Conservation (phyloP, 2,113 vertebrate species). For the Polyodon spathula region DNA sequence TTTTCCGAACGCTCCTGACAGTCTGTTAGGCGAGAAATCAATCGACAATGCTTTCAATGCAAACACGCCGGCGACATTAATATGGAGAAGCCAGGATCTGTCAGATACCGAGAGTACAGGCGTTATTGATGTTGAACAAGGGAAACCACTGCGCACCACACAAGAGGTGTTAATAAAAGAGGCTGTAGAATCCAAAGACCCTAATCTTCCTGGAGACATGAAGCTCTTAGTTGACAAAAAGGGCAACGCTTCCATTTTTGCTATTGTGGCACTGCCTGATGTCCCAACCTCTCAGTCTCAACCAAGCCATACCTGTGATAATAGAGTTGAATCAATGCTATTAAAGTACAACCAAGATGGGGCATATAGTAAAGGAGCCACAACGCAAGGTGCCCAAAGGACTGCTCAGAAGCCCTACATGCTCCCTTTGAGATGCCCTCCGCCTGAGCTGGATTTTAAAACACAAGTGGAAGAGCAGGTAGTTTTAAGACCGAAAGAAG, state of each 20-base stretch:
- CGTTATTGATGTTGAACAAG: no score
- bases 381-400: not conserved
- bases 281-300: not conserved
- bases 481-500: slow-evolving; percentile 17
- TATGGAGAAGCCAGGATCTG: no score
- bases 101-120: no score
- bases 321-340: no score
- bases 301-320: not conserved
- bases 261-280: slow-evolving; percentile 10
- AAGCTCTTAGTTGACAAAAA: slow-evolving; percentile 5
- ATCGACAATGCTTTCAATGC: no score
- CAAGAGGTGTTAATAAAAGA: slow-evolving; percentile 12
- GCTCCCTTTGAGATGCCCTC: slow-evolving; percentile 61
- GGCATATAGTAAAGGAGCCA: no score
- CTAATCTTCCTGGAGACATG: slow-evolving; percentile 32
- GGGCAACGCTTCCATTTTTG: slow-evolving; percentile 38
- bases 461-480: not conserved
- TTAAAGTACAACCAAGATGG: not conserved
- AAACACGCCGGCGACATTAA: no score
- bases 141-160: slow-evolving; percentile 12
- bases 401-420: slow-evolving; percentile 53
- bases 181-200: slow-evolving; percentile 29
- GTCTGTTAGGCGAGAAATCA: not conserved
- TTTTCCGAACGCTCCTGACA: slow-evolving; percentile 9
- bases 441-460: slow-evolving; percentile 10